Evolutionary conservation across 1,140 invertebrate species (phyloP), one percentile per base, ranked within the genome.

Genomic region (Lithobius niger): DNA sequence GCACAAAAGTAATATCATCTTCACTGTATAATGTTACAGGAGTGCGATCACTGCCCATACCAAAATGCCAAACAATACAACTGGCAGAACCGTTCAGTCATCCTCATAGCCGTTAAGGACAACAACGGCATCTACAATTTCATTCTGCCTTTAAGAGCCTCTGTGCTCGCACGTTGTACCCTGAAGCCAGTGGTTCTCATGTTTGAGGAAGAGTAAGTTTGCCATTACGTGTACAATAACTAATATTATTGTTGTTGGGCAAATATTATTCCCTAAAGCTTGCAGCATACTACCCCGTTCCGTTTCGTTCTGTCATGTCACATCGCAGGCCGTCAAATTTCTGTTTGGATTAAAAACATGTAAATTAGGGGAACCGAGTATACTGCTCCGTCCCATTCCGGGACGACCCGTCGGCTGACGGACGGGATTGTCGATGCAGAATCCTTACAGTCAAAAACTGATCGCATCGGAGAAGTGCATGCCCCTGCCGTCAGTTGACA

Each of bases 81-180:
- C 71, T 99, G 93, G 92, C 84, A 88, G 65, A 97, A 95, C 69
- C 87, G 90, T 67, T 92, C 90, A 1, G 95, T 99, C 54, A 97
- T 99, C 57, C 73, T 98, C 45, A 91, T 92, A 0, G 92, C 93
- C 0, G 94, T 97, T 71, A 93, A 91, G 63, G 91, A 93, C n/a
- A 94, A 88, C 51, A 94, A 91, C 71, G 94, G 92, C 51, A 92
- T 99, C 60, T 97, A 97, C 73, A 99, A 98, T 74, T 97, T 98
- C 66, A 93, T 99, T 57, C 90, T 99, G 60, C 95, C 95, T 1
- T 74, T 99, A 52, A 78, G 95, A 67, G 92, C 94, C 28, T 93
- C 97, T 72, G 95, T 95, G 66, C 80, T 89, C 61, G 87, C 90
- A 2, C 95, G 96, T 74, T 88, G 86, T 24, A 88, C 88, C 1